A percentile compares a stretch with the other conserved stretches of the same genome.
Evolutionary conservation across 2,797 vertebrate genomes (phyloP).

Genomic region (Sitta carolinensis): DNA sequence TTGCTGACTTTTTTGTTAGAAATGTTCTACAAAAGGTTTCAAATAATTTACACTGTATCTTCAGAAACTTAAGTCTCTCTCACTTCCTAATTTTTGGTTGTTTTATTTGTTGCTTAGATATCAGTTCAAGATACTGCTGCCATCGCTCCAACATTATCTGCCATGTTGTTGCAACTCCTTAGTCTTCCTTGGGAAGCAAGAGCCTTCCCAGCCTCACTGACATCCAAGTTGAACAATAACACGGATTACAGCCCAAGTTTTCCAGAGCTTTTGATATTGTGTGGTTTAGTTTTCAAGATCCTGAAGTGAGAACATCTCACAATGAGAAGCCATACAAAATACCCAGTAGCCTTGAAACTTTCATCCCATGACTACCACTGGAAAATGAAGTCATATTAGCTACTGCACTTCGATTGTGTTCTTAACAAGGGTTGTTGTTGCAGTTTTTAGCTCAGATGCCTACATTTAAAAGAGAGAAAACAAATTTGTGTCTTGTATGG

Average conservation of each 20-base stretch:
- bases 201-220: neutral
- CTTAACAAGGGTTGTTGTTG: neutral
- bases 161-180: neutral
- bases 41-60: neutral
- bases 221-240: neutral
- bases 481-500: neutral
- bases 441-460: neutral
- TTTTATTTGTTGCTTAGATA: neutral
- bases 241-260: neutral
- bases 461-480: neutral
- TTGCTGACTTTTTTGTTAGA: neutral
- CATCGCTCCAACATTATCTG: neutral
- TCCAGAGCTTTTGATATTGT: neutral
- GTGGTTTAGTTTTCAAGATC: neutral
- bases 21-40: neutral
- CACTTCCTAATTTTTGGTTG: neutral
- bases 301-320: neutral
- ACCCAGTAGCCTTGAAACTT: neutral
- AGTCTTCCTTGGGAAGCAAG: neutral
- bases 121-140: neutral
- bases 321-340: neutral
- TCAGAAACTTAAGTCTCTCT: neutral
- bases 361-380: neutral
- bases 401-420: neutral
- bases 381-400: neutral